Percentiles rank a stretch among this genome's conserved stretches.
Evolutionary conservation across 2,888 invertebrate species (phyloP).

Genomic region (Drosophila differens): DNA sequence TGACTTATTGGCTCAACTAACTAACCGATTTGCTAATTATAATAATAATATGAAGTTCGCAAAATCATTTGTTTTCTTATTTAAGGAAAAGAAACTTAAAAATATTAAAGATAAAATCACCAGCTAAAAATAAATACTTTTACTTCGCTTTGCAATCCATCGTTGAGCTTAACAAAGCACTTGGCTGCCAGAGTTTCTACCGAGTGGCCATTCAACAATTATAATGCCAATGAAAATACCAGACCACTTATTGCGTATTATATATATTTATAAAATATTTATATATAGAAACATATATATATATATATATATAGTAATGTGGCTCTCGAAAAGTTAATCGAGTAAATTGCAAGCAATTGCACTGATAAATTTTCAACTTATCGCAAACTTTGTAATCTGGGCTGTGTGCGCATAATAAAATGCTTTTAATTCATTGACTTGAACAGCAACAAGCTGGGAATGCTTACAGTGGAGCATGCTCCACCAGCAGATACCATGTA

Average conservation of each 20-base stretch:
- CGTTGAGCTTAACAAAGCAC: not conserved
- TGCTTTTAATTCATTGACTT: slow-evolving; percentile 27
- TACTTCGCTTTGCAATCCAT: not conserved
- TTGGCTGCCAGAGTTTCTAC: not conserved
- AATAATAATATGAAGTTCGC: not conserved
- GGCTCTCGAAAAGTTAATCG: slow-evolving; percentile 33
- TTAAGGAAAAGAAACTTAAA: not conserved
- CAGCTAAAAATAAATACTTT: not conserved
- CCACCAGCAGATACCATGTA: slow-evolving; percentile 4
- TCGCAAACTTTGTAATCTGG: slow-evolving; percentile 48
- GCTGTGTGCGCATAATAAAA: slow-evolving; percentile 37
- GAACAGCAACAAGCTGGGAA: not conserved
- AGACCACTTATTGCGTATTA: slow-evolving; percentile 25
- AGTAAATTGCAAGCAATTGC: slow-evolving; percentile 37
- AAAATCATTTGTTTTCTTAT: not conserved
- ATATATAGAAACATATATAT: not conserved
- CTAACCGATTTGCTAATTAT: no score
- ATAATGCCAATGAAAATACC: slow-evolving; percentile 11
- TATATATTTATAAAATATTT: not conserved
- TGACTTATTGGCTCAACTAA: no score
- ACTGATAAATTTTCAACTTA: slow-evolving; percentile 43
- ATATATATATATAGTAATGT: slow-evolving; percentile 13
- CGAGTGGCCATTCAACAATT: slow-evolving; percentile 5
- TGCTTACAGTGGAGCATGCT: not conserved
- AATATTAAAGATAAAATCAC: not conserved